These are phyloP conservation scores for Crossaster papposus DNA, from an alignment of 53 echinoderm and acorn worm genomes.

Conservation along the genomic window DNA sequence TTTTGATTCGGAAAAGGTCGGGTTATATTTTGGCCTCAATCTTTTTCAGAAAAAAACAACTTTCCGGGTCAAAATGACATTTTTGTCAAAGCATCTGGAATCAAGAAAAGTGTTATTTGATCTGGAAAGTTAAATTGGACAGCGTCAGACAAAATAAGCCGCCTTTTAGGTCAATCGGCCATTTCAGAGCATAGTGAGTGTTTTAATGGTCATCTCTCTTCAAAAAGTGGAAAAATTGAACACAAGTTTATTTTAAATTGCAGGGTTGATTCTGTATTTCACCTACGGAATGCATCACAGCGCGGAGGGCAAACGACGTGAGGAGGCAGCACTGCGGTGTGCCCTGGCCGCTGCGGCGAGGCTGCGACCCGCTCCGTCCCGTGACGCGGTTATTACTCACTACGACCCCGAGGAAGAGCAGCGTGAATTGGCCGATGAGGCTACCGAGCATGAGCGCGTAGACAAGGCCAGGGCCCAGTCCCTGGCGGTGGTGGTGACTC, in stretches of 20 bases:
- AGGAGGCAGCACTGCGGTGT: not conserved
- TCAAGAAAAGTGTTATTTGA: no score
- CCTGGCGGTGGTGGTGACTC: slow-evolving; percentile 59
- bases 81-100: no score
- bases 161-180: no score
- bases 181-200: no score
- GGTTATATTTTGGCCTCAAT: no score
- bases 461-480: slow-evolving; percentile 45
- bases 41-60: no score
- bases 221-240: no score
- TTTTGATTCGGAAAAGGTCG: no score
- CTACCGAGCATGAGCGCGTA: not conserved
- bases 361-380: slow-evolving; percentile 6
- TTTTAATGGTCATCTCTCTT: no score
- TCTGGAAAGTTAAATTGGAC: no score
- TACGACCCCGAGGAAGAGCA: slow-evolving; percentile 14
- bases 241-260: not conserved
- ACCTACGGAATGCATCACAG: slow-evolving; percentile 62
- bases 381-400: slow-evolving; percentile 33
- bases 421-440: not conserved
- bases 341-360: slow-evolving; percentile 22
- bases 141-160: no score
- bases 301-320: slow-evolving; percentile 49
- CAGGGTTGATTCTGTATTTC: slow-evolving; percentile 56
- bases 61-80: no score